These are phyloP conservation scores for Olivierus martensii DNA, from an alignment of 1,140 invertebrate genomes.

Conservation along the genomic window DNA sequence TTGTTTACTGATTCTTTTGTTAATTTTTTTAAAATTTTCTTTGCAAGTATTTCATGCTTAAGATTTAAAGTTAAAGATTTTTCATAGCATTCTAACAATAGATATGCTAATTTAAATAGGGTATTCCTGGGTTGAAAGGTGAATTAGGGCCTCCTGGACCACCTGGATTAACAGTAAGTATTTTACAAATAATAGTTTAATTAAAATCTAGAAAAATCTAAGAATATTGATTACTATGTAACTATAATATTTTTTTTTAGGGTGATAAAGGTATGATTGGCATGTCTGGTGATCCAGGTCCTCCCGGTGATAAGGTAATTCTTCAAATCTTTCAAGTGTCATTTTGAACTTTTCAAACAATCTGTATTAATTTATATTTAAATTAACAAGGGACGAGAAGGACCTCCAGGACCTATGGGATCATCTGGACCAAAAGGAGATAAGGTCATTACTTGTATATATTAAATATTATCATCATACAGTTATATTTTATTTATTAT, in stretches of 20 bases:
- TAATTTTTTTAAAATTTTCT: no score
- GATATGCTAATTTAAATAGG: conserved; percentile 29
- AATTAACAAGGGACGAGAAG: conserved; percentile 31
- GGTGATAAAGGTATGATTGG: conserved; percentile 31
- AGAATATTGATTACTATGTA: no score
- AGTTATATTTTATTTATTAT: no score
- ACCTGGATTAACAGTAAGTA: conserved; percentile 33
- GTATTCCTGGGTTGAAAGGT: conserved; percentile 50
- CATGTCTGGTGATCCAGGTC: conserved; percentile 43
- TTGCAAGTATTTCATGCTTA: no score
- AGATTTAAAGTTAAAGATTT: no score
- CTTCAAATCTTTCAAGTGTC: no score
- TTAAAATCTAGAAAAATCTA: no score
- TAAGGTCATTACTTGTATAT: conserved; percentile 24
- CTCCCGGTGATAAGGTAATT: conserved; percentile 42
- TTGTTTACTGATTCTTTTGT: no score
- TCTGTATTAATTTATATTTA: background rate
- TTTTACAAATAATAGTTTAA: background rate
- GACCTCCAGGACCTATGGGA: conserved; percentile 47
- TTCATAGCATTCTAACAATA: no score
- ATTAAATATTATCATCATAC: background rate
- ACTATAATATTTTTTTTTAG: conserved; percentile 8
- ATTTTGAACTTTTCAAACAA: no score
- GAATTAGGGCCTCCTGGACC: conserved; percentile 45
- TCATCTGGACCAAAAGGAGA: conserved; percentile 51